Conservation (phyloP, 2,888 invertebrate genomes). For the Acrobasis consociella region DNA sequence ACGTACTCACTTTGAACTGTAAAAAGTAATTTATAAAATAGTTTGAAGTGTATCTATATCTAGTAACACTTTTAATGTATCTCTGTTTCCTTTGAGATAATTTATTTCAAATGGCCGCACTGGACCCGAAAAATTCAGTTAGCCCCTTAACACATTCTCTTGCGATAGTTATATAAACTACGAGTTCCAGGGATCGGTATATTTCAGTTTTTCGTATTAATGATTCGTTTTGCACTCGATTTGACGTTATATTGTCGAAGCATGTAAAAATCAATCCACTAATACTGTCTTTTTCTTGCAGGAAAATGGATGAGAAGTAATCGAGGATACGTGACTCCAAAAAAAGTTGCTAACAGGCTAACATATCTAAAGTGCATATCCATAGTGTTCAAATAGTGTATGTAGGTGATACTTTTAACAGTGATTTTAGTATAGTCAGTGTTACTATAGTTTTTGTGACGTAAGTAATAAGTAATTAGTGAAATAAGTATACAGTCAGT, state of each 20-base stretch:
- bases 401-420: conserved; percentile 29
- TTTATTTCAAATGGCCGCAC: too few species aligned
- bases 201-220: too few species aligned
- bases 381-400: conserved; percentile 36
- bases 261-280: not conserved
- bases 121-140: too few species aligned
- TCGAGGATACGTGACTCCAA: not conserved
- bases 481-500: conserved; percentile 1
- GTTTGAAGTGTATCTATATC: too few species aligned
- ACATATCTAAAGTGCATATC: conserved; percentile 35
- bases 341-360: not conserved
- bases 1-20: too few species aligned
- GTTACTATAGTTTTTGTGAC: not conserved
- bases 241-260: not conserved
- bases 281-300: conserved; percentile 9
- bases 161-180: too few species aligned
- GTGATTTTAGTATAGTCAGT: not conserved
- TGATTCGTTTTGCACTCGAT: not conserved
- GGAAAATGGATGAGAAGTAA: conserved; percentile 21
- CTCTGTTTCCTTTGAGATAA: too few species aligned
- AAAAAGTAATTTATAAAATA: too few species aligned
- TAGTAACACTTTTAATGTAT: too few species aligned
- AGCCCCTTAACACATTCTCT: too few species aligned
- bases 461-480: conserved; percentile 1
- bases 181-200: too few species aligned